Evolutionary conservation across 2,888 invertebrate genomes (phyloP).

Genomic region (Thymelicus lineola): DNA sequence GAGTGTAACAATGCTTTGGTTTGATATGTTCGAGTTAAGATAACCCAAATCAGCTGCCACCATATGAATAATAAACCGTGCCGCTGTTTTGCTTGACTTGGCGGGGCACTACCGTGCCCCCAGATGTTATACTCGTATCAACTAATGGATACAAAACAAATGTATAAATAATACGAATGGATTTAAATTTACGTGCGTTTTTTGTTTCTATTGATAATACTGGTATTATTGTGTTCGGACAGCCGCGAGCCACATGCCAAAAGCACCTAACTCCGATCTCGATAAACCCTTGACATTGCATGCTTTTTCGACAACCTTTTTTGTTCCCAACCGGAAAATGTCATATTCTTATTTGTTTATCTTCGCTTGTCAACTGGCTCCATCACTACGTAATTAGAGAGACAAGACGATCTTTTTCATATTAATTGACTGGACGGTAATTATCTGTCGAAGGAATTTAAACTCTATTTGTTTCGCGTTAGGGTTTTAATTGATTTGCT

Average conservation of each 20-base stretch:
- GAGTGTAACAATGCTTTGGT: too few relatives aligned
- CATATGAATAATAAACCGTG: too few relatives aligned
- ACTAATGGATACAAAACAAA: not conserved
- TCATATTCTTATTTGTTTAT: constrained; percentile 80
- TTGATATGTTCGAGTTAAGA: too few relatives aligned
- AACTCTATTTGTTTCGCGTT: accelerated
- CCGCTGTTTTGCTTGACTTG: too few relatives aligned
- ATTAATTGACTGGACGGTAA: constrained; percentile 71
- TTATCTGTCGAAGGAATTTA: constrained; percentile 28
- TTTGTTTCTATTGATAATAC: not conserved
- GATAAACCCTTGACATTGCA: constrained; percentile 54
- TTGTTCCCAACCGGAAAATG: constrained; percentile 66
- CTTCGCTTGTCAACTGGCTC: constrained; percentile 72
- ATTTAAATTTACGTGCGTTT: not conserved
- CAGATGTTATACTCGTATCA: too few relatives aligned
- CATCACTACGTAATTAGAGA: constrained; percentile 78
- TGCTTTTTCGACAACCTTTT: constrained; percentile 50
- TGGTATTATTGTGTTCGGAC: constrained; percentile 19
- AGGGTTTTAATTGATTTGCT: constrained; percentile 37
- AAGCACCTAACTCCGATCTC: constrained; percentile 55
- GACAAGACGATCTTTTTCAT: constrained; percentile 74
- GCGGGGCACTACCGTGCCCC: too few relatives aligned
- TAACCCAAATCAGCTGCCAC: too few relatives aligned
- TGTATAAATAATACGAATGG: not conserved
- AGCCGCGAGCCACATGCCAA: constrained; percentile 41